Evolutionary conservation across 2,888 invertebrate genomes (phyloP).

Genomic region (Lepidocyrtinus sp.): DNA sequence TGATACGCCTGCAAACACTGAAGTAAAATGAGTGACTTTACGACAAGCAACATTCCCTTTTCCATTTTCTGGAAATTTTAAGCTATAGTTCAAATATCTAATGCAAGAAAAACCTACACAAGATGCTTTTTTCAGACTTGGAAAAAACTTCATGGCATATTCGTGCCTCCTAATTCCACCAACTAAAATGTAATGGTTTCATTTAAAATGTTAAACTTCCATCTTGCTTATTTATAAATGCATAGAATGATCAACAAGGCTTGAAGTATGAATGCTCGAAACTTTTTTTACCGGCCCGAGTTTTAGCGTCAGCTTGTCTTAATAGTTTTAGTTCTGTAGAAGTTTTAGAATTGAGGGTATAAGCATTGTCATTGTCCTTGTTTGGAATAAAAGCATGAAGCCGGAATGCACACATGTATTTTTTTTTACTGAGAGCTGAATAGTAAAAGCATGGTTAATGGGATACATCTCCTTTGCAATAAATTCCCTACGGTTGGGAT

Average conservation of each 20-base stretch:
- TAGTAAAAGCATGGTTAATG: neutral
- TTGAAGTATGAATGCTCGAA: no score
- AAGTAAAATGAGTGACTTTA: slow-evolving; percentile 4
- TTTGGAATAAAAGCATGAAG: neutral
- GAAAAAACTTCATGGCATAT: neutral
- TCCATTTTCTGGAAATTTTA: neutral
- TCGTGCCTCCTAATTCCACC: neutral
- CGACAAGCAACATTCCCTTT: neutral
- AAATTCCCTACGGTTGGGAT: neutral
- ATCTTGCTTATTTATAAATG: neutral
- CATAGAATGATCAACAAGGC: neutral
- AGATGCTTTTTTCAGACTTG: neutral
- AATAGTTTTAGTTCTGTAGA: slow-evolving; percentile 10
- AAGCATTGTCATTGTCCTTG: neutral
- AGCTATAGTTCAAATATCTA: slow-evolving; percentile 2
- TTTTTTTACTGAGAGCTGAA: no score
- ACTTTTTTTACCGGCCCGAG: no score
- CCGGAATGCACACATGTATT: neutral
- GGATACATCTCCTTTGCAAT: neutral
- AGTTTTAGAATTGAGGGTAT: neutral
- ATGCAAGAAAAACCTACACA: neutral
- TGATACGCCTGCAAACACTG: neutral
- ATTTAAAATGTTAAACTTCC: neutral
- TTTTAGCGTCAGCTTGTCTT: slow-evolving; percentile 11
- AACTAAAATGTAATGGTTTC: neutral